Evolutionary conservation across 2,113 vertebrate species (phyloP).

Genomic region (Brachypodius melanocephalos): DNA sequence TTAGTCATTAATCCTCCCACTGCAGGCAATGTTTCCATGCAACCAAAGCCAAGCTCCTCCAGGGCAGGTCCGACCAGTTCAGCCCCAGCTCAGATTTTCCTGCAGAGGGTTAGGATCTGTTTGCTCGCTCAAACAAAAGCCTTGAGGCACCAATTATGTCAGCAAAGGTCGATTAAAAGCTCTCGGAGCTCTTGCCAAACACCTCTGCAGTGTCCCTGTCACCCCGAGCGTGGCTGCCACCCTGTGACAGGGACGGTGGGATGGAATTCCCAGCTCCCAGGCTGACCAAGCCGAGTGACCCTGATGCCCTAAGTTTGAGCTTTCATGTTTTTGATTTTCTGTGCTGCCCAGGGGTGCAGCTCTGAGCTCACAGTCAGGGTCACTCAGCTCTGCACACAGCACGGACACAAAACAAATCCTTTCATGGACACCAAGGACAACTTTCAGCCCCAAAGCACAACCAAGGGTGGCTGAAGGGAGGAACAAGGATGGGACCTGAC

Average conservation of each 20-base stretch:
- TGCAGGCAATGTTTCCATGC: neutral
- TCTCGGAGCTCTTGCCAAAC: neutral
- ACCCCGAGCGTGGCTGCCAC: neutral
- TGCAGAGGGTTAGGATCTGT: neutral
- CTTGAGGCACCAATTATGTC: neutral
- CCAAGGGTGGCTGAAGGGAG: no score
- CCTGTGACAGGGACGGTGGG: rapidly evolving
- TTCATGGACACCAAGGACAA: neutral
- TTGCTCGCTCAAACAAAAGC: neutral
- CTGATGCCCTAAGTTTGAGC: neutral
- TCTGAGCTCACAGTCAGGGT: neutral
- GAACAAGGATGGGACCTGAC: neutral
- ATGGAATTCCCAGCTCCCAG: neutral
- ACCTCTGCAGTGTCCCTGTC: neutral
- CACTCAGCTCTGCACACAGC: neutral
- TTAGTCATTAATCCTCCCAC: neutral
- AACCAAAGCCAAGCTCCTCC: neutral
- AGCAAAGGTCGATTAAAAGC: neutral
- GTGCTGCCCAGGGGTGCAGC: neutral
- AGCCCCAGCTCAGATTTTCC: neutral
- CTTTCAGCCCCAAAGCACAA: neutral
- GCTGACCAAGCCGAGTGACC: neutral
- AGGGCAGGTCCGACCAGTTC: neutral
- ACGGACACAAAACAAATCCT: neutral
- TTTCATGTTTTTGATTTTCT: neutral